Evolutionary conservation across 2,113 vertebrate species (phyloP), one percentile per base, ranked within the genome.

Genomic region (Ictalurus punctatus): DNA sequence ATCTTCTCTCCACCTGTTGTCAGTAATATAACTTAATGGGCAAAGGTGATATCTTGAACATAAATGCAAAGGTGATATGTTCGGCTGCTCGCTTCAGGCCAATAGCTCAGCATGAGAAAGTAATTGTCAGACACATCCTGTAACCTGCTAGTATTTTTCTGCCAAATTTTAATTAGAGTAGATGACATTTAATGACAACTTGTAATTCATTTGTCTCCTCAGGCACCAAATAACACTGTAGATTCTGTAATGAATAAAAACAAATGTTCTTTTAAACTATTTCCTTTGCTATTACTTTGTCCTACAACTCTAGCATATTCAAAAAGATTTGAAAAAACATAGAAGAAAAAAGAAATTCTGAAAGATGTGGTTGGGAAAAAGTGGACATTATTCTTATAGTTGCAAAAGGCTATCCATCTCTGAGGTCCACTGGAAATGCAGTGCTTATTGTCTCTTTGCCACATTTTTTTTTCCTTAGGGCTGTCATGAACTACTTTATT

Each of bases 131-230:
- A 86, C 83, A 86, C 79, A 83, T 83, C 83, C 67, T 67, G 63
- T 54, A 78, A 85, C 83, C 21, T 89, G 89, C 67, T 54, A 86
- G 44, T 80, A 76, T 85, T 80, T 87, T 88, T 71, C 71, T 83
- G 89, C 59, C 83, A 85, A 69, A 86, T 90, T 89, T 90, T 89
- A 92, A 92, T 92, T 89, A 88, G 85, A 83, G 84, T 79, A 89
- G 86, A 85, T 90, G 91, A 92, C 88, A 92, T 40, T 6, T 61
- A 79, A 85, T 92, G 91, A 90, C 89, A 84, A 86, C 85, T 89
- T 87, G 82, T 85, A 85, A 82, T 89, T 92, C 89, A 92, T 86
- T 67, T 84, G 61, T 89, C 83, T 87, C 89, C 87, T 52, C 76
- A 52, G 91, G 88, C 83, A 61, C 56, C 63, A 76, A 82, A 30